Conservation (phyloP, 2,113 vertebrate species). For the Dryoscopus gambensis region DNA sequence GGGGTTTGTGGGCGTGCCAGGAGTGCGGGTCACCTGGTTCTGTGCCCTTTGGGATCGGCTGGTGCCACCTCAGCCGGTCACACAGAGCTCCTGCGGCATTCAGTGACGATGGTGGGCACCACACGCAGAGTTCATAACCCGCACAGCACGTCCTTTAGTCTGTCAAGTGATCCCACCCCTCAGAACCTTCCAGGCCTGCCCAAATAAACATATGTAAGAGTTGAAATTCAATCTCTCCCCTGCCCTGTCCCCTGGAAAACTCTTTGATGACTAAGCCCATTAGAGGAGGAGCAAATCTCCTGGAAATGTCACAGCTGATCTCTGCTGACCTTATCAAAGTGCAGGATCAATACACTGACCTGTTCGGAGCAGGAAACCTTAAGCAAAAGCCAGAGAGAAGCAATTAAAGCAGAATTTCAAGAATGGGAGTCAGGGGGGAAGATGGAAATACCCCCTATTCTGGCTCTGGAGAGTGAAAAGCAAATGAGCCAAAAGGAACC, state of each 20-base stretch:
- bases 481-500: slow-evolving; percentile 51
- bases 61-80: background rate
- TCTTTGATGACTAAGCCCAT: slow-evolving; percentile 55
- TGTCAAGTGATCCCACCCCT: background rate
- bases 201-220: background rate
- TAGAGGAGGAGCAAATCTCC: slow-evolving; percentile 57
- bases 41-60: background rate
- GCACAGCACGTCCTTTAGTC: background rate
- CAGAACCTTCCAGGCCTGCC: background rate
- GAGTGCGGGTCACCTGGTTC: background rate
- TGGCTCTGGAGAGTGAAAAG: background rate
- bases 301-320: slow-evolving; percentile 73
- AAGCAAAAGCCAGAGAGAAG: slow-evolving; percentile 60
- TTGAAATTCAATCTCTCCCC: background rate
- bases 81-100: fast-evolving
- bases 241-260: slow-evolving; percentile 24
- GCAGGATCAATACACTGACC: slow-evolving; percentile 71
- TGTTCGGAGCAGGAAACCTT: slow-evolving; percentile 35
- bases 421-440: background rate
- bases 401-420: slow-evolving; percentile 64
- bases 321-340: slow-evolving; percentile 78
- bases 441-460: background rate
- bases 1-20: background rate
- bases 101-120: fast-evolving
- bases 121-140: fast-evolving